These are phyloP conservation scores for Pachypanchax playfairii DNA, from an alignment of 2,113 vertebrate species.

Conservation along the genomic window DNA sequence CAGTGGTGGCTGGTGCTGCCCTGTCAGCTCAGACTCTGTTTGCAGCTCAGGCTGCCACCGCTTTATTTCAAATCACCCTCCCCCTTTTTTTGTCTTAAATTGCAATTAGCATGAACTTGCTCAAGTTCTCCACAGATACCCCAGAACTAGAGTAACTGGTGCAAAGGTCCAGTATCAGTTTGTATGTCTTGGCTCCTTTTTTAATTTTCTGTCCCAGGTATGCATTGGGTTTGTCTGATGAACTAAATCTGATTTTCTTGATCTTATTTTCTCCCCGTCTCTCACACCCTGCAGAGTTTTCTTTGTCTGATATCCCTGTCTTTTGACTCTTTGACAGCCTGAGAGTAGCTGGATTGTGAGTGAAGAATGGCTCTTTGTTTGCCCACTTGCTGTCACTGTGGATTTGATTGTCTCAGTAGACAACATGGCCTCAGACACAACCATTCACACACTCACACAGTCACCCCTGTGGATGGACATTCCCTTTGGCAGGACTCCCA, in stretches of 20 bases:
- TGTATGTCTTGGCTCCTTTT: slow-evolving; percentile 38
- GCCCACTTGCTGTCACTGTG: slow-evolving; percentile 70
- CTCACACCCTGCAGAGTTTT: slow-evolving; percentile 30
- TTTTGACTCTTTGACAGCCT: slow-evolving; percentile 65
- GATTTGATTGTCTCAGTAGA: slow-evolving; percentile 71
- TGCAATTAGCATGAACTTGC: slow-evolving; percentile 22
- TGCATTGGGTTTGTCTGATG: slow-evolving; percentile 32
- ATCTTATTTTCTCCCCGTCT: slow-evolving; percentile 35
- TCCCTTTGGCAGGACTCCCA: slow-evolving; percentile 69
- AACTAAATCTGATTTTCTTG: slow-evolving; percentile 48
- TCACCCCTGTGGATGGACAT: slow-evolving; percentile 65
- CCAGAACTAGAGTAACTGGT: slow-evolving; percentile 14
- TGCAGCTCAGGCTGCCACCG: slow-evolving; percentile 1
- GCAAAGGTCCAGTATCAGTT: slow-evolving; percentile 2
- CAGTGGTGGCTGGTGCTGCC: slow-evolving; percentile 45
- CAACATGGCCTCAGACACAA: slow-evolving; percentile 47
- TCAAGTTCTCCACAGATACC: slow-evolving; percentile 12
- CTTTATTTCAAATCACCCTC: slow-evolving; percentile 22
- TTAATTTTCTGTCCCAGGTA: slow-evolving; percentile 45
- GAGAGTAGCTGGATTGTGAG: slow-evolving; percentile 61
- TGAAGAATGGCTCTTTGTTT: slow-evolving; percentile 71
- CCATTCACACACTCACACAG: slow-evolving; percentile 51
- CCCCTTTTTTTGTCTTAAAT: slow-evolving; percentile 24
- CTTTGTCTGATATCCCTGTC: slow-evolving; percentile 49
- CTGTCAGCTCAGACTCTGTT: slow-evolving; percentile 29